phyloP scores from a whole-genome alignment of 2,113 vertebrate genomes.

The Pygoscelis antarcticus region DNA sequence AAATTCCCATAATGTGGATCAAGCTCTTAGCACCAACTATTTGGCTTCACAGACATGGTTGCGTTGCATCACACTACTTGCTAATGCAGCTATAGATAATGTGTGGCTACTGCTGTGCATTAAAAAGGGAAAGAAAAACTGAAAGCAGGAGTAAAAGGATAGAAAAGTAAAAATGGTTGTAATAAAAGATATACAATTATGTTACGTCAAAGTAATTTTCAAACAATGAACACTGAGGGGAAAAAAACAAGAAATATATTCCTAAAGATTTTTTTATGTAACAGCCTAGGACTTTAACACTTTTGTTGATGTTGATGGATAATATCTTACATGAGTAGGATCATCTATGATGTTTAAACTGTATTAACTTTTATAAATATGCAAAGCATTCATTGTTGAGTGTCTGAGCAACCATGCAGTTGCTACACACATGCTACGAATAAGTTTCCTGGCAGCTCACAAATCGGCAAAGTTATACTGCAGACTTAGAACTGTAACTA shows the following conservation, averaged over 20 bases:
- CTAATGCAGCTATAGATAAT: background rate
- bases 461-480: background rate
- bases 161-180: background rate
- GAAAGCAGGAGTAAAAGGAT: background rate
- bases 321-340: background rate
- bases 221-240: background rate
- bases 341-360: background rate
- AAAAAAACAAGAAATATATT: background rate
- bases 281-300: background rate
- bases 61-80: background rate
- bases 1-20: background rate
- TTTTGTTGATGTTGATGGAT: background rate
- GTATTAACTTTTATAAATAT: background rate
- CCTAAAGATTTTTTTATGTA: background rate
- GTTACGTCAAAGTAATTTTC: background rate
- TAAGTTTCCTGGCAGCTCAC: background rate
- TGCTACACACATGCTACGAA: background rate
- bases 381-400: background rate
- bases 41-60: accelerated
- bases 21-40: background rate
- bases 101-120: background rate
- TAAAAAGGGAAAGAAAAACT: background rate
- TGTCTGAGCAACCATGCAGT: background rate
- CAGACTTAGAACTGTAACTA: background rate
- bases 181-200: background rate